Conservation (phyloP, 2,113 vertebrate species). For the Tetrao urogallus region DNA sequence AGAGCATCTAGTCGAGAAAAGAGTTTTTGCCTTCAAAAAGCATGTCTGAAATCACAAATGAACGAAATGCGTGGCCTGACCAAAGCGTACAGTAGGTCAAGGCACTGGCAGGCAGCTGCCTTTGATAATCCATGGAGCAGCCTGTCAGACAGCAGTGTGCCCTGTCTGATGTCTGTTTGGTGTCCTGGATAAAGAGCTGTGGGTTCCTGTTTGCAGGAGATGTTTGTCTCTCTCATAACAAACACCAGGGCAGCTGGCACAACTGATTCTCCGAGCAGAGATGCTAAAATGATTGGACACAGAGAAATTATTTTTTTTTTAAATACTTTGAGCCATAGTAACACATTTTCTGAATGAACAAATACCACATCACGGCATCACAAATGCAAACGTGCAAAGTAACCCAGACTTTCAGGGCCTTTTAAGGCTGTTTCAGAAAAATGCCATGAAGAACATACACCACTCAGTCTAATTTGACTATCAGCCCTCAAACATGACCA, state of each 20-base stretch:
- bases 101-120: slow-evolving; percentile 51
- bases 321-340: not conserved
- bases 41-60: slow-evolving; percentile 61
- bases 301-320: not conserved
- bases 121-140: slow-evolving; percentile 61
- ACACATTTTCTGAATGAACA: not conserved
- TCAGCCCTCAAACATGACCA: not conserved
- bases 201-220: slow-evolving; percentile 14
- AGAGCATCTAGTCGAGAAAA: slow-evolving; percentile 55
- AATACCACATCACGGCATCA: not conserved
- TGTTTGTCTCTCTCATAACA: slow-evolving; percentile 32
- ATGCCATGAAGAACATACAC: not conserved
- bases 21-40: slow-evolving; percentile 59
- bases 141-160: slow-evolving; percentile 52
- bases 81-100: slow-evolving; percentile 54
- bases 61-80: slow-evolving; percentile 58
- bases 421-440: not conserved
- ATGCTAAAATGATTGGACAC: not conserved
- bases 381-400: not conserved
- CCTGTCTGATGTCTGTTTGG: slow-evolving; percentile 57
- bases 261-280: not conserved
- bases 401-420: not conserved
- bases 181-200: slow-evolving; percentile 34
- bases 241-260: not conserved
- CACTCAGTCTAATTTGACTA: not conserved